Base-by-base conservation (phyloP, 2,797 vertebrate genomes). In the Hypotaenidia philippensis region DNA sequence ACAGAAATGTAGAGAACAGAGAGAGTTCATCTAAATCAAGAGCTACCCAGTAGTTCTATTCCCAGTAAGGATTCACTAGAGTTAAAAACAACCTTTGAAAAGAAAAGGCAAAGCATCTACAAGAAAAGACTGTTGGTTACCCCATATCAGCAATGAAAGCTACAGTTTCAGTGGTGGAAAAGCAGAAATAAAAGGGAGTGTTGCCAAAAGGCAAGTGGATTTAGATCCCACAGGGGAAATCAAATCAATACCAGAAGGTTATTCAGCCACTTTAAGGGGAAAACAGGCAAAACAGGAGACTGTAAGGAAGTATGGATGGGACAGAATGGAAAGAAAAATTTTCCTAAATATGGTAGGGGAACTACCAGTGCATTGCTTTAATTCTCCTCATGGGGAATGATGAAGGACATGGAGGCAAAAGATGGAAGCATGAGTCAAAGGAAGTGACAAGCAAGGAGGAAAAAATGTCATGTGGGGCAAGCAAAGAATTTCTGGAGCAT, bases 191-290 rank as follows among this genome's bases (percentile, higher is more conserved):
- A 70, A 90, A 87, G 20, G 55, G 27, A 94, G 22, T 8, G 22
- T 5, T 82, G 90, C 83, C 86, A 87, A 92, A 90, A 96, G 52
- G 22, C 80, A 90, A 91, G 59, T 38, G 72, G 59, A 77, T 88
- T 95, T 87, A 55, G 63, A 76, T 59, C 47, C 68, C 93, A 74
- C 11, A 74, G 52, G 83, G 49, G 40, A 94, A 95, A 87, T 70
- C 27, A 70, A 95, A 85, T 77, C 78, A 80, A 63, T 82, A 84
- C 36, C 60, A 60, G 87, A 88, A 90, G 57, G 61, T 94, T 91
- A 45, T 89, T 82, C 81, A 74, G 64, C 13, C 68, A 72, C 64
- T 72, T 85, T 38, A 82, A 82, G 19, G 78, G 38, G 47, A 44
- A 81, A 93, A 74, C n/a, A 76, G 66, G 86, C 69, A 82, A 75